Percentiles rank a stretch among this genome's conserved stretches.
phyloP scores from a whole-genome alignment of 2,113 vertebrate species.

The Sula dactylatra region DNA sequence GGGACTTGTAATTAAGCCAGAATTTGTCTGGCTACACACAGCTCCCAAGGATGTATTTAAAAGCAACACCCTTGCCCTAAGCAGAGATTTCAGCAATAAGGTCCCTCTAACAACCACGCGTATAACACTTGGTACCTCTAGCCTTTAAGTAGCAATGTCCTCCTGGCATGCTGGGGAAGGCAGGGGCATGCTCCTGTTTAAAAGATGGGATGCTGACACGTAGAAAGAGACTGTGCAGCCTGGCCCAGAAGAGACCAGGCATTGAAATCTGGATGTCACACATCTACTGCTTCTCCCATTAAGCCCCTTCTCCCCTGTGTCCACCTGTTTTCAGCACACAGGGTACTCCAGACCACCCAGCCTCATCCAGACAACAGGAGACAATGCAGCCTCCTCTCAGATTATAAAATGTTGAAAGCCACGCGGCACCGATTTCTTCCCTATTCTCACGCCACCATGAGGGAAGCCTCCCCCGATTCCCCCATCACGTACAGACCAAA shows the following conservation, averaged over 20 bases:
- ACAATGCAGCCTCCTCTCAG: not conserved
- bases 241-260: not conserved
- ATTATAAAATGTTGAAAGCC: not conserved
- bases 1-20: not conserved
- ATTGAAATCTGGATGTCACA: not conserved
- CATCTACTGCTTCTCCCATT: not conserved
- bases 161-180: not conserved
- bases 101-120: not conserved
- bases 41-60: not conserved
- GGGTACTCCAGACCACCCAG: not conserved
- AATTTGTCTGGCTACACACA: not conserved
- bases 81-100: not conserved
- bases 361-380: not conserved
- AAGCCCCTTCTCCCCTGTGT: not conserved
- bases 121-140: not conserved
- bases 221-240: not conserved
- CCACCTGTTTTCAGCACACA: not conserved
- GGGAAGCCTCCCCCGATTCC: not conserved
- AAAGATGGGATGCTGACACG: not conserved
- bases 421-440: not conserved
- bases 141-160: not conserved
- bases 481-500: not conserved
- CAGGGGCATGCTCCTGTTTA: not conserved
- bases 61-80: not conserved
- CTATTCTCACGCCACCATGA: not conserved